Evolutionary conservation across 2,888 invertebrate genomes (phyloP).

Genomic region (Lepetodrilus schrolli): DNA sequence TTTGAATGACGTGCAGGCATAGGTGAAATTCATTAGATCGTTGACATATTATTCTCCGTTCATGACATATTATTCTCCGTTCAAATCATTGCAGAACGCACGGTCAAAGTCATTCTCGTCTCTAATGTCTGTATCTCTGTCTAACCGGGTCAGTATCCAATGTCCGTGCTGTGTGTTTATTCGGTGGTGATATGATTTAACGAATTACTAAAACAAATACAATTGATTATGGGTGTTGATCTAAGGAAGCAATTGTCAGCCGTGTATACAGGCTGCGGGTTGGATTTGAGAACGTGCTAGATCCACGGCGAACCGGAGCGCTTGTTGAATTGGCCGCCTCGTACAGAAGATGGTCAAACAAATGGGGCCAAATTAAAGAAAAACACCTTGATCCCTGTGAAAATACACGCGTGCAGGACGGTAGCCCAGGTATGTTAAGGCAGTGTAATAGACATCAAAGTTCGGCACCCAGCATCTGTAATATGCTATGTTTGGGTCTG

Average conservation of each 20-base stretch:
- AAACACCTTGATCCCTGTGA: not conserved
- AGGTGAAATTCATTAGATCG: too few species aligned
- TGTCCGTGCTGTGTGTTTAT: not conserved
- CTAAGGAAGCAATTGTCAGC: not conserved
- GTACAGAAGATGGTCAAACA: not conserved
- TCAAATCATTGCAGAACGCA: too few species aligned
- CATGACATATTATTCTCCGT: too few species aligned
- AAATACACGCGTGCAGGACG: not conserved
- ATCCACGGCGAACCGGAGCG: not conserved
- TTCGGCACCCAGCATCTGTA: too few species aligned
- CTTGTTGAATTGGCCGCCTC: not conserved
- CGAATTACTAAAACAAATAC: conserved; percentile 15
- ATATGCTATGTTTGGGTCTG: too few species aligned
- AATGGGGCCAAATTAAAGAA: conserved; percentile 16
- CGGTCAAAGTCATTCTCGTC: too few species aligned
- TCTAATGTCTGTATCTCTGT: too few species aligned
- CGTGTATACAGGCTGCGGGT: too few species aligned
- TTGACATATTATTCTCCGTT: too few species aligned
- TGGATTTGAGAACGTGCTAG: not conserved
- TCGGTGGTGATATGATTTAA: not conserved
- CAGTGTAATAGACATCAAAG: not conserved
- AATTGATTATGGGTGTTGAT: conserved; percentile 20
- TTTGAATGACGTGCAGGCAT: too few species aligned
- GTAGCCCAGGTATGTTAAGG: not conserved
- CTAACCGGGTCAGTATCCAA: not conserved